Evolutionary conservation across 2,888 invertebrate genomes (phyloP), one percentile per base, ranked within the genome.

Genomic region (Fragum sueziense): DNA sequence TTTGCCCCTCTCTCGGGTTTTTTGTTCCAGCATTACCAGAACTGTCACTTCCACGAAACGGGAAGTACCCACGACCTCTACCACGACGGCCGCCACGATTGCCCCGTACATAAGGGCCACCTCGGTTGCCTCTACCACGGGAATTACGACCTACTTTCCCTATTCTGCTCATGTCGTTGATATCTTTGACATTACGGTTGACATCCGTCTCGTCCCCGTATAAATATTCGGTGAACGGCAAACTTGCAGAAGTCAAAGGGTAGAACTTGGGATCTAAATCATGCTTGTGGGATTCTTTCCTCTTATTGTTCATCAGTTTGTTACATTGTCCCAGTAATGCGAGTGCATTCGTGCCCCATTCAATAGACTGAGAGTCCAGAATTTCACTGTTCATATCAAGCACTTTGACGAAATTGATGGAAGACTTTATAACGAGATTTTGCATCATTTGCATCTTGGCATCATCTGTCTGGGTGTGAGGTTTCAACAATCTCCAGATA

Each of bases 161-260:
- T 14, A 73, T 37, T 17, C 37, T 33, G 47, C 62, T 71, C 57
- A 79, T 70, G n/a, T 79, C 82, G 20, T 76, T 72, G 25, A 76
- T 76, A 37, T 79, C 82, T 37, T 70, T 73, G 27, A 82, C 76
- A 67, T 76, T 72, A 27, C 67, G 70, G 27, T 75, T 74, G 7
- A 82, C 57, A 41, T 79, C 72, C 47, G 3, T 71, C 25, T 76
- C 70, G 59, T 79, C 37, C 9, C 79, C 71, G 72, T 75, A 79
- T 25, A 79, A 17, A 22, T 29, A 69, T 0, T 75, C 71, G 22
- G 72, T 79, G 34, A 52, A 79, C 68, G 72, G 79, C 17, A 70
- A 51, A 22, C 7, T 72, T 9, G 72, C 4, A n/a, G 75, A 79
- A 1, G 74, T 70, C 31, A 79, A 31, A 37, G 70, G 74, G 41